Evolutionary conservation across 2,888 invertebrate species (phyloP), one percentile per base, ranked within the genome.

Genomic region (Erebia epiphron): DNA sequence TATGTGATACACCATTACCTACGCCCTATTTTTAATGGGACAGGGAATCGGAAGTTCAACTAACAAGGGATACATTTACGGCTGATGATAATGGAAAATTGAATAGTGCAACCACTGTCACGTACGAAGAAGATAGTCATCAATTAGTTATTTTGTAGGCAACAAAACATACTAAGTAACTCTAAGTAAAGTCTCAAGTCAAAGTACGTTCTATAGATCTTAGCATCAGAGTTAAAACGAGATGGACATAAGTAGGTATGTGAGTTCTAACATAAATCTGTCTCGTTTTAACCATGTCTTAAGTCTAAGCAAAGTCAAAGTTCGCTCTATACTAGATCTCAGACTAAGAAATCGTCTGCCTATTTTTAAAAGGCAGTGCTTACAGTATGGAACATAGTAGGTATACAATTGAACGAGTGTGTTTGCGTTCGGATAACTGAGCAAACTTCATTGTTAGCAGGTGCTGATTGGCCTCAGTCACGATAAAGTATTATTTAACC

Each of bases 371-470:
- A 52, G n/a, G n/a, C n/a, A 8, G 10, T 16, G 10, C 11, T 54
- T 49, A 54, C 41, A n/a, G 14, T 11, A 10, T 14, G 50, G 26
- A 18, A 54, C 54, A 41, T 7, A 35, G 35, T 35, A 35, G 35
- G 35, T 10, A 43, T 9, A 62, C 49, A 49, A 62, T 54, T 18
- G 56, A 58, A 58, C 21, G n/a, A 57, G 18, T 66, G 5, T 65
- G 63, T 74, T 72, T 58, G 63, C 46, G 43, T 68, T 72, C 35
- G 52, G 63, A 70, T 71, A 68, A 71, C 77, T 77, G 77, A 68
- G 56, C 68, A 72, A 76, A 77, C 74, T 66, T 64, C 67, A 76
- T 77, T 77, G 76, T 77, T 77, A 69, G 70, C 72, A 71, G 66
- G 73, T 73, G 71, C 58, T 76, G 72, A 75, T 70, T 73, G 68